These are phyloP conservation scores for Anoplolepis gracilipes DNA, from an alignment of 1,140 invertebrate species.

Conservation along the genomic window DNA sequence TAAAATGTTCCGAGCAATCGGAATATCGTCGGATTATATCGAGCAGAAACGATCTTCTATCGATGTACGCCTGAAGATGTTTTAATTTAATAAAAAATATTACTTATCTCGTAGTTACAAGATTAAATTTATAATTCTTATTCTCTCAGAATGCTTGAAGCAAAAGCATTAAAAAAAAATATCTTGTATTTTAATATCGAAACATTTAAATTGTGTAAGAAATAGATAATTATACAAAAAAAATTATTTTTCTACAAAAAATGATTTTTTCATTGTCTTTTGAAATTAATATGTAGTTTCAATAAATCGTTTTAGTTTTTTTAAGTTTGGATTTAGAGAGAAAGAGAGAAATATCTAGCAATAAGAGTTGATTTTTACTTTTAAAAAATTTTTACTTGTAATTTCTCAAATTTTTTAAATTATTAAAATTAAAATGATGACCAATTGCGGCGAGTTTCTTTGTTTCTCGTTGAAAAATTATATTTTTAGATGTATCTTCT, in stretches of 20 bases:
- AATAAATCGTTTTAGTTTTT: neutral
- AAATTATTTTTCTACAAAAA: neutral
- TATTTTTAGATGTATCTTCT: neutral
- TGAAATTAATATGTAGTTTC: neutral
- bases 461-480: constrained; percentile 9
- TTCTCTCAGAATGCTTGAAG: neutral
- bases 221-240: neutral
- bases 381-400: neutral
- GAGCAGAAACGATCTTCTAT: neutral
- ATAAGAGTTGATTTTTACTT: neutral
- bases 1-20: constrained; percentile 4
- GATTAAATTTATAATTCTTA: neutral
- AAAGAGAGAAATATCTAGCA: neutral
- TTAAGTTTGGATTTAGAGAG: neutral
- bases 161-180: neutral
- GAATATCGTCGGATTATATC: constrained; percentile 42
- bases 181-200: neutral
- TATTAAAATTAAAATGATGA: neutral
- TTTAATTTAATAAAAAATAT: constrained; percentile 32
- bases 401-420: neutral
- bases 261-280: neutral
- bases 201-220: neutral
- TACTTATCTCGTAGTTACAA: neutral
- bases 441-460: neutral
- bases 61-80: neutral